Conservation (phyloP, 2,888 invertebrate genomes). For the Sycophila texana region DNA sequence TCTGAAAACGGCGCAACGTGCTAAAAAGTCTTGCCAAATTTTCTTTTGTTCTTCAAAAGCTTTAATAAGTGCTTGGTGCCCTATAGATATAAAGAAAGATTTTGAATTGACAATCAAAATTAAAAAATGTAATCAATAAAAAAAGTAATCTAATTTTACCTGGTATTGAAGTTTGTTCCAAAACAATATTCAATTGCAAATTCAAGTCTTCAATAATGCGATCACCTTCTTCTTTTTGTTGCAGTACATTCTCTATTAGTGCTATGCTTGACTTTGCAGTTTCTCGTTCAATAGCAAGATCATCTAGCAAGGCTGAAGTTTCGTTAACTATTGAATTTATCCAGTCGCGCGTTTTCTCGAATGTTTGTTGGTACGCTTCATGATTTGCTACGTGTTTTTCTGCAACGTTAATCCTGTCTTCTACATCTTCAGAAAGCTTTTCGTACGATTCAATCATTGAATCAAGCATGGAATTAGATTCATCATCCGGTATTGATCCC, state of each 20-base stretch:
- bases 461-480: slow-evolving; percentile 85
- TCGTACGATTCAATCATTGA: slow-evolving; percentile 86
- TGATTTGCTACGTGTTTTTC: slow-evolving; percentile 88
- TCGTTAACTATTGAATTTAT: slow-evolving; percentile 87
- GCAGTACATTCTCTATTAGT: slow-evolving; percentile 85
- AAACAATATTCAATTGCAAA: slow-evolving; percentile 83
- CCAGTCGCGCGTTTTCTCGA: slow-evolving; percentile 90
- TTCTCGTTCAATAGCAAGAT: slow-evolving; percentile 87
- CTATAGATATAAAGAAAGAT: slow-evolving; percentile 46
- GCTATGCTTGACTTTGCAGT: slow-evolving; percentile 85
- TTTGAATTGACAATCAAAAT: not conserved
- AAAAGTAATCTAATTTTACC: slow-evolving; percentile 74
- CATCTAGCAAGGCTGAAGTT: slow-evolving; percentile 84
- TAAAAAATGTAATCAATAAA: not conserved
- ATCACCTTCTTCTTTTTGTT: slow-evolving; percentile 85
- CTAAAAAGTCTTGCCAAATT: slow-evolving; percentile 86
- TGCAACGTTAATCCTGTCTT: slow-evolving; percentile 81
- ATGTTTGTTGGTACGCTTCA: slow-evolving; percentile 87
- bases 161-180: slow-evolving; percentile 85
- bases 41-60: slow-evolving; percentile 85
- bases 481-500: slow-evolving; percentile 86
- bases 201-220: slow-evolving; percentile 83
- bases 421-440: slow-evolving; percentile 82
- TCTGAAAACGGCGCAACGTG: slow-evolving; percentile 83
- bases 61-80: slow-evolving; percentile 83